Conservation (phyloP, 2,113 vertebrate genomes). For the Merops nubicus region DNA sequence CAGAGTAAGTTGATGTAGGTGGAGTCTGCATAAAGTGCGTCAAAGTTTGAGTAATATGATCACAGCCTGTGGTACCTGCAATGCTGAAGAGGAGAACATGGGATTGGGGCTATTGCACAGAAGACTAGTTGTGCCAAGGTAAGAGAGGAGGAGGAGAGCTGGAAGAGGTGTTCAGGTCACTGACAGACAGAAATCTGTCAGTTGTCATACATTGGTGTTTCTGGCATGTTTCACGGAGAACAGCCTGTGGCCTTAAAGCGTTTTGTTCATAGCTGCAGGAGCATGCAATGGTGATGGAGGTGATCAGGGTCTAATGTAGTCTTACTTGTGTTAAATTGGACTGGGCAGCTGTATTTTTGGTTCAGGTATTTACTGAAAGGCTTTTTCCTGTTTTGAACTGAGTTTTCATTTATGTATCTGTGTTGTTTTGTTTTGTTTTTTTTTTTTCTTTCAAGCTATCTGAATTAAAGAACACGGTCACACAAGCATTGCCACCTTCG, state of each 20-base stretch:
- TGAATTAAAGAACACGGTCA: constrained; percentile 74
- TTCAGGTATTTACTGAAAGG: neutral
- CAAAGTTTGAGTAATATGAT: no score
- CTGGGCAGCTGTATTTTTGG: neutral
- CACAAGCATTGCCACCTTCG: constrained; percentile 55
- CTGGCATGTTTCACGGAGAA: neutral
- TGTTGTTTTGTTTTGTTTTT: neutral
- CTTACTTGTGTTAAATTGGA: neutral
- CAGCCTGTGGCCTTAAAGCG: neutral
- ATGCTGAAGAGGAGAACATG: no score
- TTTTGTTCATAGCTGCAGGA: neutral
- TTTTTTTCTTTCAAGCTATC: constrained; percentile 81
- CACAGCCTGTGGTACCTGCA: no score
- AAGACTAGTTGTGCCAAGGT: no score
- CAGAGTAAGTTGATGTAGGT: no score
- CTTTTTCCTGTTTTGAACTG: neutral
- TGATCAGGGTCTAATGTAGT: neutral
- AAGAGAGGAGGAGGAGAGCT: neutral
- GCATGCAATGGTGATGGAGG: no score
- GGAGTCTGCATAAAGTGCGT: no score
- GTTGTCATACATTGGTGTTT: neutral
- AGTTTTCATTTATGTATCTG: neutral
- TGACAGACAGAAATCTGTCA: neutral
- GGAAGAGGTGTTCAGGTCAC: neutral
- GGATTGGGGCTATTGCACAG: no score